Evolutionary conservation across 2,888 invertebrate genomes (phyloP).

Genomic region (Resseliella maxima): DNA sequence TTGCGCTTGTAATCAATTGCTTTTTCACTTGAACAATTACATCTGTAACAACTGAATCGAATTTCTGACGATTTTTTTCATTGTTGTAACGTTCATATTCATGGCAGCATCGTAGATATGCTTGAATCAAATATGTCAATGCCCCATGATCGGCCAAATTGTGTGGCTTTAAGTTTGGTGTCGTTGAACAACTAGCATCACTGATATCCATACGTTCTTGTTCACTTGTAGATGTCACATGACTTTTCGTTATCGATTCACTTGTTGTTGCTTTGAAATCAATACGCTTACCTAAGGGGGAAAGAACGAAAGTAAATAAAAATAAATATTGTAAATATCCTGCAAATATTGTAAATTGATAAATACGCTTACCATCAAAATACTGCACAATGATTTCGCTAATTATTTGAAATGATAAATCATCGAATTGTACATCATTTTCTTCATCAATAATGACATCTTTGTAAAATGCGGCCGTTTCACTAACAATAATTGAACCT

Average conservation of each 20-base stretch:
- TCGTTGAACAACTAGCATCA: slow-evolving; percentile 12
- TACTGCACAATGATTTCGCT: slow-evolving; percentile 75
- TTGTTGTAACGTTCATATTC: slow-evolving; percentile 31
- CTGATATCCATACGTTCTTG: neutral
- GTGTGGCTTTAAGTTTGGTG: slow-evolving; percentile 44
- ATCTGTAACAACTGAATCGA: neutral
- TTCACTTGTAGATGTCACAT: neutral
- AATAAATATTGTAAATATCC: too few species aligned
- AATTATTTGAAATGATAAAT: slow-evolving; percentile 74
- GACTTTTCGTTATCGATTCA: neutral
- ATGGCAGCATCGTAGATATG: neutral
- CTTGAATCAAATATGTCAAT: slow-evolving; percentile 54
- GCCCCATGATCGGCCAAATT: slow-evolving; percentile 51
- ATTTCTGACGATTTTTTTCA: neutral
- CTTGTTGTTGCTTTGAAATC: neutral
- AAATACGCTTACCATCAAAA: slow-evolving; percentile 62
- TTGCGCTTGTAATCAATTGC: slow-evolving; percentile 30
- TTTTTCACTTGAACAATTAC: neutral
- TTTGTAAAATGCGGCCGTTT: slow-evolving; percentile 70
- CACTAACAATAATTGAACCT: slow-evolving; percentile 72
- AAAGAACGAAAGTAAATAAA: too few species aligned
- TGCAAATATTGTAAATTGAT: too few species aligned
- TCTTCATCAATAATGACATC: slow-evolving; percentile 62
- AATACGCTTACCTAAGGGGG: too few species aligned
- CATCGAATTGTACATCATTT: slow-evolving; percentile 63